Conservation (phyloP, 2,888 invertebrate species). For the Leistus spinibarbis region DNA sequence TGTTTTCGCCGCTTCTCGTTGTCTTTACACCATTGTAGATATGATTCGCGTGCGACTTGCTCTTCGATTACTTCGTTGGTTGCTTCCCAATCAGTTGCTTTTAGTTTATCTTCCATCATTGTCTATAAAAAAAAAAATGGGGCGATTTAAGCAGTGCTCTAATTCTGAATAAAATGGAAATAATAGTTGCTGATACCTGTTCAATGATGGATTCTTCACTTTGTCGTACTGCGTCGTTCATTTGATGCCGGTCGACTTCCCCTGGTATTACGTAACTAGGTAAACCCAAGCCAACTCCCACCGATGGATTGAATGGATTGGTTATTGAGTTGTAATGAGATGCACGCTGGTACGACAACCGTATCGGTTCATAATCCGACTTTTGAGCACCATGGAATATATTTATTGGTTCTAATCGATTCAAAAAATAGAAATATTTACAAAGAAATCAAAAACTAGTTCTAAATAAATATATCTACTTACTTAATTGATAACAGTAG, state of each 20-base stretch:
- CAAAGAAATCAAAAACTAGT: background rate
- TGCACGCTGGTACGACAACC: slow-evolving; percentile 84
- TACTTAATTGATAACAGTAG: slow-evolving; percentile 77
- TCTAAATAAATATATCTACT: slow-evolving; percentile 36
- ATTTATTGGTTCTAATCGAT: slow-evolving; percentile 76
- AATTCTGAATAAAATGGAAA: background rate
- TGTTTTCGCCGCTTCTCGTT: slow-evolving; percentile 53
- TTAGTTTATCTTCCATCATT: slow-evolving; percentile 88
- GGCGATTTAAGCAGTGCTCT: slow-evolving; percentile 35
- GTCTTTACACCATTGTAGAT: slow-evolving; percentile 69
- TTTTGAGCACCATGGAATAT: slow-evolving; percentile 81
- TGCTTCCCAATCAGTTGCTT: slow-evolving; percentile 90
- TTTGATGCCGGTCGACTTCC: slow-evolving; percentile 70
- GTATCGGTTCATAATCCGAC: slow-evolving; percentile 77
- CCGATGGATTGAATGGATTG: slow-evolving; percentile 79
- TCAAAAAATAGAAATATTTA: background rate
- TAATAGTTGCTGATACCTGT: too few species aligned
- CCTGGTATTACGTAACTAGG: slow-evolving; percentile 77
- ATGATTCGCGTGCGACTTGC: slow-evolving; percentile 84
- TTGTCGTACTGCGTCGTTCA: slow-evolving; percentile 75
- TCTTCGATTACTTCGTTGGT: slow-evolving; percentile 90
- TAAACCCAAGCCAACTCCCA: slow-evolving; percentile 84
- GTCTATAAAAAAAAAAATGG: slow-evolving; percentile 60
- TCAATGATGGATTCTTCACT: slow-evolving; percentile 83
- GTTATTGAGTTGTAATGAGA: slow-evolving; percentile 89